Base-by-base conservation (phyloP, 2,888 invertebrate species). In the Acleris laterana region DNA sequence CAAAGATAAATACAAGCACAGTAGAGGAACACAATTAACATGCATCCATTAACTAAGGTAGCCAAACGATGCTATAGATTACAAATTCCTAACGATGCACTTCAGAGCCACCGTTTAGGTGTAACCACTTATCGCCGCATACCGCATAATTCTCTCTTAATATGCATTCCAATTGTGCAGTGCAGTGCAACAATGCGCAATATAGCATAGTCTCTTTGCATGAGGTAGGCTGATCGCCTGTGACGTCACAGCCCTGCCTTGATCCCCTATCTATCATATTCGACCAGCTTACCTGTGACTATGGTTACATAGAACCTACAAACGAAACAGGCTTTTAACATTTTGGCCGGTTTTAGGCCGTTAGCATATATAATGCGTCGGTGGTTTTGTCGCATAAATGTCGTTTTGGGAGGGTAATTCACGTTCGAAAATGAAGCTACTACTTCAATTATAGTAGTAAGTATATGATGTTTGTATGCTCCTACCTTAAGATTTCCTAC, bases 101-200 rank as follows among this genome's bases (percentile, higher is more conserved):
- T 56, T 46, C 44, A 20, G 59, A 22, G 50, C 62, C 16, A 46
- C 58, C 58, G 49, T 46, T 48, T 7, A 38, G 20, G 22, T 6
- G 13, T 57, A 66, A 65, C 50, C 60, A 65, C 56, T 65, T 65
- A 65, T 65, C 44, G 61, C 50, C 28, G 65, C 60, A 61, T 61
- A 61, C 50, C 62, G 57, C 62, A 62, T 66, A 66, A 66, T 66
- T 62, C 56, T 52, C 66, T 51, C 46, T 66, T 66, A 66, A 66
- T 66, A 66, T 62, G 61, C 56, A 56, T 46, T 46, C 57, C 55
- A 48, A 52, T 25, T 25, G 48, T 25, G 51, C 51, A 65, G 32
- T 61, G 49, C 61, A 60, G 48, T 50, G 56, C 57, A 20, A 52
- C 63, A 58, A 16, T 57, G 51, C 57, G 52, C 66, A 61, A 65